Conservation (phyloP, 1,140 invertebrate species). For the Drosophila ogumai region DNA sequence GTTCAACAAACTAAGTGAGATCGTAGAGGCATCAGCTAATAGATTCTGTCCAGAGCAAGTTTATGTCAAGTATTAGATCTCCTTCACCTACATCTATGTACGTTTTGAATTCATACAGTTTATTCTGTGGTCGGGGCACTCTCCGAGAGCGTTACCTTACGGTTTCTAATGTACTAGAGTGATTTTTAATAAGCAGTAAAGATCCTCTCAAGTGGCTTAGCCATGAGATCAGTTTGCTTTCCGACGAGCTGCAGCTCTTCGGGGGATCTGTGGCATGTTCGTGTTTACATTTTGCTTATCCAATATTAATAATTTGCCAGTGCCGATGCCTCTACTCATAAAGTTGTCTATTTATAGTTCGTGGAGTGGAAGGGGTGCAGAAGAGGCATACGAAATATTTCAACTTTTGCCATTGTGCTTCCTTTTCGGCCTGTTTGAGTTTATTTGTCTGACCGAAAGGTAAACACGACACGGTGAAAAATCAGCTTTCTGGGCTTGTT, state of each 20-base stretch:
- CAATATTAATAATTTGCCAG: conserved; percentile 33
- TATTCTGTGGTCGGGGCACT: background rate
- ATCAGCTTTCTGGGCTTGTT: conserved; percentile 33
- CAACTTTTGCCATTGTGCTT: conserved; percentile 17
- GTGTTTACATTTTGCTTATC: conserved; percentile 22
- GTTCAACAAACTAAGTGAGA: background rate
- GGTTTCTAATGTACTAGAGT: background rate
- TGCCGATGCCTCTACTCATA: conserved; percentile 7
- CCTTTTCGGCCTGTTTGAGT: conserved; percentile 31
- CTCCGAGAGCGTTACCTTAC: background rate
- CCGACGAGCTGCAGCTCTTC: conserved; percentile 9
- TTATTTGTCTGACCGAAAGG: conserved; percentile 42
- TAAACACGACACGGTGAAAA: conserved; percentile 45
- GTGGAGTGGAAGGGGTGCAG: conserved; percentile 1
- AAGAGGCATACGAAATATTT: conserved; percentile 17
- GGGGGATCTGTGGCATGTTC: conserved; percentile 1
- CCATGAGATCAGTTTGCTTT: background rate
- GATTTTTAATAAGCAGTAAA: background rate
- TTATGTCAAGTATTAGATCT: background rate
- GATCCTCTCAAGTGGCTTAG: background rate
- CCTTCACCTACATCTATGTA: background rate
- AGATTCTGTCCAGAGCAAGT: background rate
- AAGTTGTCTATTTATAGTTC: conserved; percentile 31
- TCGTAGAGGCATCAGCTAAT: no score
- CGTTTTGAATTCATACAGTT: no score